A percentile compares a stretch with the other conserved stretches of the same genome.
Conservation (phyloP, 2,797 vertebrate genomes). For the Leuciscus waleckii region DNA sequence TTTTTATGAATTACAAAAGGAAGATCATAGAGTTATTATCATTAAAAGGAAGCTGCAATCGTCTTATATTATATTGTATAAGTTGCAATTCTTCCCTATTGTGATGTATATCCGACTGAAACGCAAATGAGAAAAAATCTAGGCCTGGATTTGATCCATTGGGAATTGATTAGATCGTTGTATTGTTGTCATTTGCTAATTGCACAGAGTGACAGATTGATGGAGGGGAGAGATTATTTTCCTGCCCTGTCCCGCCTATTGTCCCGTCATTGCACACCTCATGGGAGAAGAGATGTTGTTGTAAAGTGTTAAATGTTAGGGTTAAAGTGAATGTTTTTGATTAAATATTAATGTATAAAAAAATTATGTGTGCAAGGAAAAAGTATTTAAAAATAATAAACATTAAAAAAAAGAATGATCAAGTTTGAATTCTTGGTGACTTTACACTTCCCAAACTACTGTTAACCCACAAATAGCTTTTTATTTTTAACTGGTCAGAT, state of each 20-base stretch:
- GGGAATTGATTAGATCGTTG: background rate
- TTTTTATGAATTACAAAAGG: conserved; percentile 13
- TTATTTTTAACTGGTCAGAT: background rate
- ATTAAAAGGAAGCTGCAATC: background rate
- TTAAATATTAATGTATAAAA: background rate
- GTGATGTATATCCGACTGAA: background rate
- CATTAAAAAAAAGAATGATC: background rate
- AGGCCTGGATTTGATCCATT: background rate
- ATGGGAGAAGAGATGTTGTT: background rate
- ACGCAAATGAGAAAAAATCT: background rate
- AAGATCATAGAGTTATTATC: background rate
- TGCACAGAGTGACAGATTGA: background rate
- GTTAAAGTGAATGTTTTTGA: background rate
- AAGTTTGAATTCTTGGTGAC: background rate
- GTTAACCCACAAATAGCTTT: conserved; percentile 4
- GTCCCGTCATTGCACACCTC: background rate
- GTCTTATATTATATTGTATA: background rate
- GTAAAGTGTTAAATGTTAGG: background rate
- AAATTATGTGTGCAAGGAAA: no score
- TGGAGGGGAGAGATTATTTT: background rate
- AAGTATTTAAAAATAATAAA: background rate
- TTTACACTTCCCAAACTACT: background rate
- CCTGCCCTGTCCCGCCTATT: background rate
- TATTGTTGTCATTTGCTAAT: background rate
- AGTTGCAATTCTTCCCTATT: background rate